These are phyloP conservation scores for Sebastes vulpes DNA, from an alignment of 2,797 vertebrate species.

Conservation along the genomic window DNA sequence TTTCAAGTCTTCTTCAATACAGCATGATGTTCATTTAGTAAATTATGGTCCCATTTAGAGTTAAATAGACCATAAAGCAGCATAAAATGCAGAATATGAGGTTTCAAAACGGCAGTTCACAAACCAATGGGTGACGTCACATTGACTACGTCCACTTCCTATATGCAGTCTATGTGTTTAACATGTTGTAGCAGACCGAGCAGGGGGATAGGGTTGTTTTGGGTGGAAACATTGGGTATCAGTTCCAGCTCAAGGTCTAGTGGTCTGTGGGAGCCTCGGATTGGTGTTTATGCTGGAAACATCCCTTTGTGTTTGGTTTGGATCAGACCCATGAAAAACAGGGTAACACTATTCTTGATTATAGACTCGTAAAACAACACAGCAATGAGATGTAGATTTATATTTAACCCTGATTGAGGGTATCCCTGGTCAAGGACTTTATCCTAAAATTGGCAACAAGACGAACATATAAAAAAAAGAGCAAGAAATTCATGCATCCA, in stretches of 20 bases:
- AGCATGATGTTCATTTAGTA: too few relatives aligned
- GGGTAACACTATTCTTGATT: constrained; percentile 65
- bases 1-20: too few relatives aligned
- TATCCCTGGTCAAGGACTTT: constrained; percentile 51
- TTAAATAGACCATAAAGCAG: too few relatives aligned
- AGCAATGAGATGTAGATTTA: constrained; percentile 60
- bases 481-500: neutral
- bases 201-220: constrained; percentile 23
- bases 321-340: constrained; percentile 70
- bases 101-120: too few relatives aligned
- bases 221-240: constrained; percentile 47
- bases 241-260: constrained; percentile 49
- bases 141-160: too few relatives aligned
- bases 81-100: too few relatives aligned
- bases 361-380: constrained; percentile 62
- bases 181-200: neutral
- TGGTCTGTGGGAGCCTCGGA: constrained; percentile 58
- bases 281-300: constrained; percentile 77
- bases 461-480: constrained; percentile 11
- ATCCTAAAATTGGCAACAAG: constrained; percentile 53
- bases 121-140: too few relatives aligned
- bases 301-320: constrained; percentile 74
- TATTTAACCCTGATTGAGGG: constrained; percentile 60
- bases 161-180: neutral
- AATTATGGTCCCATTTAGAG: too few relatives aligned